Evolutionary conservation across 37 sponge, comb jelly and placozoan species (phyloP).

Genomic region (Beroe forskalii): DNA sequence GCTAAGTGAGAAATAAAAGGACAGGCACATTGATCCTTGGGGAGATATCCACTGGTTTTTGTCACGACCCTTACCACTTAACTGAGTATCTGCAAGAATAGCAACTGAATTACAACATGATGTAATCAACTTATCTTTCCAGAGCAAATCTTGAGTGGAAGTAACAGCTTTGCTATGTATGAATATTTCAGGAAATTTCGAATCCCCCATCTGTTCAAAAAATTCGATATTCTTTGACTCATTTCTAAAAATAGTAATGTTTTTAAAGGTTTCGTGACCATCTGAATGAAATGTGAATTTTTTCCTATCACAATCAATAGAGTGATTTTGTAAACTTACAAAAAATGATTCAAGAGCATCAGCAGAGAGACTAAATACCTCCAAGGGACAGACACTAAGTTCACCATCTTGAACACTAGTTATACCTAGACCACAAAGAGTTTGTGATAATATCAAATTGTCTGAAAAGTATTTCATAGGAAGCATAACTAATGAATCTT

Average conservation of each 20-base stretch:
- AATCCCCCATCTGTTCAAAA: background rate
- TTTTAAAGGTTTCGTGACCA: background rate
- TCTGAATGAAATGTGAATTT: background rate
- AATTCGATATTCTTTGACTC: background rate
- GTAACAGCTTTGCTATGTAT: slow-evolving; percentile 50
- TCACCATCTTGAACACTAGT: background rate
- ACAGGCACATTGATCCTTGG: slow-evolving; percentile 22
- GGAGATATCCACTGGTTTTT: slow-evolving; percentile 65
- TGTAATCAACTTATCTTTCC: background rate
- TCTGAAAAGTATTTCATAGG: background rate
- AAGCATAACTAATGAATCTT: background rate
- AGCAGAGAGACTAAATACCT: background rate
- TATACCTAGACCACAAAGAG: background rate
- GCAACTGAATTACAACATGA: background rate
- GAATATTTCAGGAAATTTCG: slow-evolving; percentile 29
- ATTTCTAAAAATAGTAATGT: background rate
- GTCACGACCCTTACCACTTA: slow-evolving; percentile 15
- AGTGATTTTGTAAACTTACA: background rate
- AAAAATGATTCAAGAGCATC: background rate
- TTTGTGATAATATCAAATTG: background rate
- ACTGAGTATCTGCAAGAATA: slow-evolving; percentile 26
- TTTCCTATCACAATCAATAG: background rate
- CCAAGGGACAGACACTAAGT: background rate
- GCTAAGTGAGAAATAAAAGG: background rate
- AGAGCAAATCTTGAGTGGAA: slow-evolving; percentile 51